Base-by-base conservation (phyloP, 2,113 vertebrate genomes). In the Galbula dea region DNA sequence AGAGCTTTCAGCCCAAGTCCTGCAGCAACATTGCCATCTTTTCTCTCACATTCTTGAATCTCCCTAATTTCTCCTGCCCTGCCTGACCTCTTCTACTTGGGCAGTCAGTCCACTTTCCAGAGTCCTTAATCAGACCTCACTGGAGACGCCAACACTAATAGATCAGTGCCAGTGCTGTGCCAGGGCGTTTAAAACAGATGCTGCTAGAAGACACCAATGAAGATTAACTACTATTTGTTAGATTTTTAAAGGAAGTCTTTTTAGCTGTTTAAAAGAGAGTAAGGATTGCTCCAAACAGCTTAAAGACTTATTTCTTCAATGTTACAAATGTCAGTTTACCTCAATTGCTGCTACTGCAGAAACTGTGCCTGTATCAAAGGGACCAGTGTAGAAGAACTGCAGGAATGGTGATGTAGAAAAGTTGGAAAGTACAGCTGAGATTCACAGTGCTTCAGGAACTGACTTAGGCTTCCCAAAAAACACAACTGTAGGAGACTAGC, bases 161-260 rank as follows among this genome's bases (percentile, higher is more conserved):
- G 54, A 88, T 90, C 88, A 83, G 54, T 22, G 52, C 77, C 71
- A 41, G 48, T 24, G 54, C 77, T 85, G 67, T 80, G 55, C 77
- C 88, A 94, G 74, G 72, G 68, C 78, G 78, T 93, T 86, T 37
- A 62, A 32, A 76, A 46, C 32, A 57, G 68, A 58, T 83, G 65
- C 74, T 1, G 14, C 75, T 65, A n/a, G 87, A 77, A 41, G 57
- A 74, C 76, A 73, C 24, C 81, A 59, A 41, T 68, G 81, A 84
- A 94, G 86, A 89, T 89, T 72, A 89, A 89, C 86, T 90, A 22
- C 83, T 51, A 13, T 78, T 94, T 94, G 71, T 75, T 88, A 58
- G 65, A 32, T 68, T 86, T 80, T 45, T 92, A 87, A 93, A 86
- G 86, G 69, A 92, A 92, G 76, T 66, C 37, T 89, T 93, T n/a